Evolutionary conservation across 92 coral and sea anemone genomes (phyloP).

Genomic region (Umimayanthus kanabou): DNA sequence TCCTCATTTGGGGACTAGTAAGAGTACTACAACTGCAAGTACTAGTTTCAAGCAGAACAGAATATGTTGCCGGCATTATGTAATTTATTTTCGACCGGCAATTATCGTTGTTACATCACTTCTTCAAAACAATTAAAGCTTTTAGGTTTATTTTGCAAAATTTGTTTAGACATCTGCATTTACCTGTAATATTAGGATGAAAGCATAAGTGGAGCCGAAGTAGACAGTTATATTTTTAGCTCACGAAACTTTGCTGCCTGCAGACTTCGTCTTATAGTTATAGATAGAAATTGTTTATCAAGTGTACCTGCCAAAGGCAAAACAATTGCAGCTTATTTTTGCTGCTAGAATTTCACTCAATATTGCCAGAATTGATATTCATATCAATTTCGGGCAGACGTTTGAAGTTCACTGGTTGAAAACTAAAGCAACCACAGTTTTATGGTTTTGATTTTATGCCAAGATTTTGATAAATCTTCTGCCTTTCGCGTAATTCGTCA

Average conservation of each 20-base stretch:
- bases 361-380: no score
- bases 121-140: constrained; percentile 13
- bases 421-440: no score
- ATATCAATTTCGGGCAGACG: no score
- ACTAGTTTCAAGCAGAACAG: neutral
- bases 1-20: neutral
- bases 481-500: no score
- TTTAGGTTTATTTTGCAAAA: neutral
- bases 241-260: neutral
- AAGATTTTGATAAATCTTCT: neutral
- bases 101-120: constrained; percentile 26
- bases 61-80: constrained; percentile 7
- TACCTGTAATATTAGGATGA: neutral
- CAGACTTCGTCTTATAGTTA: neutral
- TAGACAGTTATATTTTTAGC: no score
- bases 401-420: no score
- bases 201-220: neutral
- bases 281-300: neutral
- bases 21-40: neutral
- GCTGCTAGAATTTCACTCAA: neutral
- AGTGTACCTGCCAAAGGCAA: neutral
- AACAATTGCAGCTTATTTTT: neutral
- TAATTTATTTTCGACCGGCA: constrained; percentile 16
- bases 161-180: neutral
- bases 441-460: neutral